Evolutionary conservation across 2,888 invertebrate species (phyloP).

Genomic region (Leptopilina drosophilae): DNA sequence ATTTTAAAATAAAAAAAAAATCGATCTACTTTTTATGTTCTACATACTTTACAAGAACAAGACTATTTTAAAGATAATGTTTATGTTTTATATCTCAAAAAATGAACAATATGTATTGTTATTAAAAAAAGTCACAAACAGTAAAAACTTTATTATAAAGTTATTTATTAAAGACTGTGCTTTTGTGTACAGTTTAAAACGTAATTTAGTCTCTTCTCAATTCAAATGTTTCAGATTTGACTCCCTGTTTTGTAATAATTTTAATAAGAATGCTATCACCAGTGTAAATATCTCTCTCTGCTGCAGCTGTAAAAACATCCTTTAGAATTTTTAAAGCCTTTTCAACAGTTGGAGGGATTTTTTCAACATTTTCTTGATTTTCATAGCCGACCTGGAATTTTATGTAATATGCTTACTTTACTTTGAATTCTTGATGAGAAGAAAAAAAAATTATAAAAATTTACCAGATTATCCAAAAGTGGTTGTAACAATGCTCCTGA

Average conservation of each 20-base stretch:
- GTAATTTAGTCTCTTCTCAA: conserved; percentile 90
- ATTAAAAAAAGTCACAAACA: neutral
- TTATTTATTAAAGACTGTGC: neutral
- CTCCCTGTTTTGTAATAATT: conserved; percentile 92
- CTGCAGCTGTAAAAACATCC: conserved; percentile 98
- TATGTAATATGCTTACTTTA: no score
- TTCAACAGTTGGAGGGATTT: conserved; percentile 84
- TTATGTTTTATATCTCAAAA: no score
- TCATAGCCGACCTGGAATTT: conserved; percentile 87
- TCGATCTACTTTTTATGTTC: no score
- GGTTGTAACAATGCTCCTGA: conserved; percentile 95
- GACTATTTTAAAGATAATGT: no score
- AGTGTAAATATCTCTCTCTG: conserved; percentile 98
- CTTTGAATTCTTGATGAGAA: neutral
- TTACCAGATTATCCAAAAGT: conserved; percentile 94
- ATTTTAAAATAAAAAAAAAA: no score
- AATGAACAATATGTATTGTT: no score
- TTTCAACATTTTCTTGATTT: conserved; percentile 84
- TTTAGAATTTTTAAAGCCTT: conserved; percentile 91
- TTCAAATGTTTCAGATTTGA: conserved; percentile 84
- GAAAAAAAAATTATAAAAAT: conserved; percentile 1
- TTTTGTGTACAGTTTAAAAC: neutral
- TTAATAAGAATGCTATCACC: conserved; percentile 94
- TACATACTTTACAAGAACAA: no score
- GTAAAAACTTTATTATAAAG: neutral